A percentile compares a stretch with the other conserved stretches of the same genome.
Evolutionary conservation across 2,113 vertebrate genomes (phyloP).

Genomic region (Limnothrissa miodon): DNA sequence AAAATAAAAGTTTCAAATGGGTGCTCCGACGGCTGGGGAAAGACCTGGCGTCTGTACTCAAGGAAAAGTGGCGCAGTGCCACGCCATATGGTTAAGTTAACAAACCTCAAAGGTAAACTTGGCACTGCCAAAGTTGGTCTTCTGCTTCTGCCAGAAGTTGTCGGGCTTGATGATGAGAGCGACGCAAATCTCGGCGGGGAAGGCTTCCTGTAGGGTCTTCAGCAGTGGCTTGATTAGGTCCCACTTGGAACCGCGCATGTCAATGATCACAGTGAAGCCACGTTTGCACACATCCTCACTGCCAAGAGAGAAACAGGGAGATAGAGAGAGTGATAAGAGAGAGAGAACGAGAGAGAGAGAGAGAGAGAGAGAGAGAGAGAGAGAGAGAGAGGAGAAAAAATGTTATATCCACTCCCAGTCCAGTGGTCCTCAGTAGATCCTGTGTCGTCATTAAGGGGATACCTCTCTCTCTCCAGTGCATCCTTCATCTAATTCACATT

Average conservation of each 20-base stretch:
- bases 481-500: neutral
- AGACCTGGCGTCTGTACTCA: neutral
- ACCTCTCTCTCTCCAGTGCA: neutral
- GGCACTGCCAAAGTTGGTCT: constrained; percentile 98
- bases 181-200: constrained; percentile 93
- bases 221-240: constrained; percentile 96
- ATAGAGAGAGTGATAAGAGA: constrained; percentile 19
- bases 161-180: constrained; percentile 99
- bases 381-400: neutral
- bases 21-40: neutral
- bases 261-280: constrained; percentile 98
- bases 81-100: neutral
- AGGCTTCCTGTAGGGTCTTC: constrained; percentile 96
- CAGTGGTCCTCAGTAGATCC: neutral
- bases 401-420: neutral
- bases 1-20: neutral
- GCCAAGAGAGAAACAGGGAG: constrained; percentile 28
- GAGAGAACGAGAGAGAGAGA: neutral
- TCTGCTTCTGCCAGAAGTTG: constrained; percentile 99
- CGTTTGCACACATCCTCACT: constrained; percentile 97
- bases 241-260: constrained; percentile 99
- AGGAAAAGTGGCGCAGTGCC: neutral
- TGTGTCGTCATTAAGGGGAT: neutral
- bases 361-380: neutral
- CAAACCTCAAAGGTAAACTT: constrained; percentile 98